Evolutionary conservation across 1,140 invertebrate genomes (phyloP), one percentile per base, ranked within the genome.

Genomic region (Thalassaphorura encarpata): DNA sequence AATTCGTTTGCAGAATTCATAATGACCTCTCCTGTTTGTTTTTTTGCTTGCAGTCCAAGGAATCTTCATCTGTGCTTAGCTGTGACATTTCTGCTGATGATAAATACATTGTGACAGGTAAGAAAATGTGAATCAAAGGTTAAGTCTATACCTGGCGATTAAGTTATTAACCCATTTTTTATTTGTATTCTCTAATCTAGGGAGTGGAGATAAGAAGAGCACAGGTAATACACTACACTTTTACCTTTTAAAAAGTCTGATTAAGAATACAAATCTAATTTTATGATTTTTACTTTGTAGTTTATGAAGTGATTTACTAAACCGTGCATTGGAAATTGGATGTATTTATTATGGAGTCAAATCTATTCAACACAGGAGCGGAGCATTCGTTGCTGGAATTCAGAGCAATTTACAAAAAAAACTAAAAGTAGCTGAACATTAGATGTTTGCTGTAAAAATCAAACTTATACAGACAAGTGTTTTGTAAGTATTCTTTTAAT

Each of bases 41-140:
- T 55, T 40, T 49, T 8, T 71, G n/a, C n/a, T 82, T 84, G 53
- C 79, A 97, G 89, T 93, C 90, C 31, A 97, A 97, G 74, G 96
- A 99, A 78, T 93, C 91, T 31, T 96, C 93, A 65, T 97, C 94
- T 66, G 95, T 99, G 64, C 77, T 99, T 57, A 96, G 92, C 75
- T 99, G 95, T 79, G 96, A 99, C 79, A 97, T 99, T 93, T 82
- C 80, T 40, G 71, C 72, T 3, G 81, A 84, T 67, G 81, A 84
- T 66, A 80, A 79, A 61, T 83, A 79, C 67, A 80, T 84, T 54
- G 79, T 84, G 1, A 83, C 82, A 19, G 82, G 96, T n/a, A n/a
- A n/a, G n/a, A n/a, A n/a, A n/a, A n/a, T n/a, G n/a, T n/a, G n/a
- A n/a, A n/a, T n/a, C 16, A 33, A 16, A 33, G 16, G 16, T 8